Evolutionary conservation across 2,113 vertebrate species (phyloP).

Genomic region (Podiceps cristatus): DNA sequence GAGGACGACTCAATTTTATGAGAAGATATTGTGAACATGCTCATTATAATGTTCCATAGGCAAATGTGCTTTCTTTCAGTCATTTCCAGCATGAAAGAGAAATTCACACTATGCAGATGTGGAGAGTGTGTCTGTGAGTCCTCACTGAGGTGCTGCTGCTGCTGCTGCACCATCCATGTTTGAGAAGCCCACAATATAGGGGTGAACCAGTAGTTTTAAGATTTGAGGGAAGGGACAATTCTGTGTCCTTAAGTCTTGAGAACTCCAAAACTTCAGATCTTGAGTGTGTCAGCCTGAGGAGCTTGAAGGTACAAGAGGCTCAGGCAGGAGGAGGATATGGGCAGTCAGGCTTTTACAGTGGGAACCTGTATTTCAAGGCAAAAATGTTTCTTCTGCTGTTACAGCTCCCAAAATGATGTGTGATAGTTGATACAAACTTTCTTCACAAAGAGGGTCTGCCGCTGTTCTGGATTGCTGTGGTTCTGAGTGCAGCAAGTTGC

Average conservation of each 20-base stretch:
- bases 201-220: not conserved
- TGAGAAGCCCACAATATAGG: accelerated
- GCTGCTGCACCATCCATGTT: accelerated
- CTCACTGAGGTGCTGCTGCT: not conserved
- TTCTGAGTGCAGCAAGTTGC: not conserved
- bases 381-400: not conserved
- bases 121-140: not conserved
- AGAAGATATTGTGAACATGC: not conserved
- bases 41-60: not conserved
- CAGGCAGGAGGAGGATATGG: not conserved
- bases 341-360: not conserved
- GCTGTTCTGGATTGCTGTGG: not conserved
- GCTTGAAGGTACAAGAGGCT: not conserved
- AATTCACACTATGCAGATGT: not conserved
- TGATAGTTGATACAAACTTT: not conserved
- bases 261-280: not conserved
- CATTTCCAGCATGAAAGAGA: not conserved
- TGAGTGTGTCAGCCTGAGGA: not conserved
- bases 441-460: not conserved
- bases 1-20: not conserved
- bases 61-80: not conserved
- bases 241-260: not conserved
- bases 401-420: not conserved
- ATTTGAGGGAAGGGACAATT: not conserved
- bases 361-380: not conserved